Evolutionary conservation across 2,888 invertebrate genomes (phyloP).

Genomic region (Coenonympha glycerion): DNA sequence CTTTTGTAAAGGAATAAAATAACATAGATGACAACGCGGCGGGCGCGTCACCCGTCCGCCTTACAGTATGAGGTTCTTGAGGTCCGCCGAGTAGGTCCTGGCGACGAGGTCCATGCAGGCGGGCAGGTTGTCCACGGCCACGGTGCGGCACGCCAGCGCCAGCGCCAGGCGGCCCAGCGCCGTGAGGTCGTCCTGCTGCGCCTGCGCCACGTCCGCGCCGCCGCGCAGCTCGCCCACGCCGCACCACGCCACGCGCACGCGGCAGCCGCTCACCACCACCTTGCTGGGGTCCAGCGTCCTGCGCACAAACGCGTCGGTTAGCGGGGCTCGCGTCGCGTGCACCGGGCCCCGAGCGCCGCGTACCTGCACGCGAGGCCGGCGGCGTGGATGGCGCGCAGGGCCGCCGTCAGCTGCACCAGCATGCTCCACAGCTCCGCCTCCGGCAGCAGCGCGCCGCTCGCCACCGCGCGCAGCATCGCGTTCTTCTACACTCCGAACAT

Average conservation of each 20-base stretch:
- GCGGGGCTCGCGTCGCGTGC: too few relatives aligned
- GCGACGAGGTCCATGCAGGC: constrained; percentile 92
- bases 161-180: constrained; percentile 93
- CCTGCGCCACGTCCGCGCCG: constrained; percentile 52
- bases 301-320: constrained; percentile 16
- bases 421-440: constrained; percentile 97
- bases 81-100: constrained; percentile 93
- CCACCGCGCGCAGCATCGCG: constrained; percentile 85
- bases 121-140: constrained; percentile 91
- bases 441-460: constrained; percentile 83
- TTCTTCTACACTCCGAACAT: constrained; percentile 80
- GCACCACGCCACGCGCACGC: constrained; percentile 79
- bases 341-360: constrained; percentile 75
- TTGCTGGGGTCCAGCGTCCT: constrained; percentile 94
- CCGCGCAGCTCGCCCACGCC: constrained; percentile 54
- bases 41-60: too few relatives aligned
- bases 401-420: constrained; percentile 95
- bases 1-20: too few relatives aligned
- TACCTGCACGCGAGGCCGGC: constrained; percentile 79
- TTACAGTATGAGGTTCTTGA: constrained; percentile 95
- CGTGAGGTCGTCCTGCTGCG: constrained; percentile 92
- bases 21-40: too few relatives aligned
- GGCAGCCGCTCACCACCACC: constrained; percentile 86
- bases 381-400: constrained; percentile 91
- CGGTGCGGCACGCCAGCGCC: constrained; percentile 93